phyloP scores from a whole-genome alignment of 2,113 vertebrate genomes.

The Labeo catla region DNA sequence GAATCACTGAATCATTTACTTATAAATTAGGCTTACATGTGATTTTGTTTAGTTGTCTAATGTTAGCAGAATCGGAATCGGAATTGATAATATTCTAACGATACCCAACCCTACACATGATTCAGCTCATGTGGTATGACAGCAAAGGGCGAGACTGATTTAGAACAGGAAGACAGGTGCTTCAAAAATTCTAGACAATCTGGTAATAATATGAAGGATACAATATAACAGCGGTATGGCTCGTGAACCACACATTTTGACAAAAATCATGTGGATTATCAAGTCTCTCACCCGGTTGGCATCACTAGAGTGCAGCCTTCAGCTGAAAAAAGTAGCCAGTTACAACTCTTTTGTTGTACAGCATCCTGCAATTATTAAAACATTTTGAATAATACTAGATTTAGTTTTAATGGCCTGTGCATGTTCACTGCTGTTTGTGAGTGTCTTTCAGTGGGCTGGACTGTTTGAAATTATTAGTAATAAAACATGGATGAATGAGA shows the following conservation, averaged over 20 bases:
- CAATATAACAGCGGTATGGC: not conserved
- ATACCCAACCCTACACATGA: too few relatives aligned
- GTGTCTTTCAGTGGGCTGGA: not conserved
- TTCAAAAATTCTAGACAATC: not conserved
- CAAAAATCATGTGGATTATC: not conserved
- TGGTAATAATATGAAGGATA: not conserved
- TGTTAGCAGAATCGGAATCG: too few relatives aligned
- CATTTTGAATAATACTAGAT: too few relatives aligned
- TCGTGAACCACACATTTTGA: not conserved
- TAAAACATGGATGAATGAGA: not conserved
- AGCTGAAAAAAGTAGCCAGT: too few relatives aligned
- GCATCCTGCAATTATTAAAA: too few relatives aligned
- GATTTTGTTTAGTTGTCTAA: too few relatives aligned
- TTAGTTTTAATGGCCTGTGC: too few relatives aligned
- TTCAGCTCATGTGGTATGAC: not conserved
- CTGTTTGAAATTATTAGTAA: not conserved
- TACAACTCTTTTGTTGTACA: too few relatives aligned
- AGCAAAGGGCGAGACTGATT: not conserved
- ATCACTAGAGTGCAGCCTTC: not conserved
- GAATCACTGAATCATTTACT: too few relatives aligned
- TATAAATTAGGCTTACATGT: too few relatives aligned
- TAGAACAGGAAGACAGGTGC: not conserved
- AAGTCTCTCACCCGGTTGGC: not conserved
- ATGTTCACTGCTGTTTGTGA: too few relatives aligned
- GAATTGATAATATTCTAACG: too few relatives aligned